These are phyloP conservation scores for Danaus melanippus DNA, from an alignment of 1,140 invertebrate genomes.

Conservation along the genomic window DNA sequence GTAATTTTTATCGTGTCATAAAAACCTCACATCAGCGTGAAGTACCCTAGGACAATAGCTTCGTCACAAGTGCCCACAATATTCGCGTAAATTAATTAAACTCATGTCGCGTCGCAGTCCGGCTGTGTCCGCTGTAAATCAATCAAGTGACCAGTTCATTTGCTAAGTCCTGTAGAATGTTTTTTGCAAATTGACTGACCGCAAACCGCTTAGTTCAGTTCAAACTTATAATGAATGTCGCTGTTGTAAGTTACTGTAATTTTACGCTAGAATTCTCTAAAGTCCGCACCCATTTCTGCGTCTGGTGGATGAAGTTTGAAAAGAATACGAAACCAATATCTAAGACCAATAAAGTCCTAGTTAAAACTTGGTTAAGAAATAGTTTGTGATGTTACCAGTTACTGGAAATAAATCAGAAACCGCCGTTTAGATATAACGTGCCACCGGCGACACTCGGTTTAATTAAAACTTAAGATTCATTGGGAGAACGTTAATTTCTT, in stretches of 20 bases:
- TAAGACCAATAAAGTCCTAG: constrained; percentile 2
- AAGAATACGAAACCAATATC: not conserved
- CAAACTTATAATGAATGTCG: too few relatives aligned
- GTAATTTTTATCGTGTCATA: not conserved
- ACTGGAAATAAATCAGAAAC: constrained; percentile 11
- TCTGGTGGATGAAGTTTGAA: too few relatives aligned
- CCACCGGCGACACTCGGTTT: constrained; percentile 25
- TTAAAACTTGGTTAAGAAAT: not conserved
- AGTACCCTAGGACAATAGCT: not conserved
- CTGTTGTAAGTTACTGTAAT: too few relatives aligned
- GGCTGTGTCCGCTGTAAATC: constrained; percentile 36
- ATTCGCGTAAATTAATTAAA: constrained; percentile 50
- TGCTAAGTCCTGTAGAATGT: constrained; percentile 8
- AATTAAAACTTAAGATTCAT: constrained; percentile 49
- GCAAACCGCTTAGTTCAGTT: too few relatives aligned
- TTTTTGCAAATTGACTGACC: too few relatives aligned
- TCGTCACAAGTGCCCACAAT: constrained; percentile 9
- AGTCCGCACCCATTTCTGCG: constrained; percentile 1
- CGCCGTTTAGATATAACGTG: not conserved
- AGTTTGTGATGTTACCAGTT: not conserved
- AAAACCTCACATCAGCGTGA: not conserved
- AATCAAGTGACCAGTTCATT: constrained; percentile 42
- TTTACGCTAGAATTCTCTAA: constrained; percentile 1
- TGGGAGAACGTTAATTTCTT: constrained; percentile 38
- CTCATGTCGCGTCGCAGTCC: constrained; percentile 27